Evolutionary conservation across 1,140 invertebrate species (phyloP), one percentile per base, ranked within the genome.

Genomic region (Dryas iulia): DNA sequence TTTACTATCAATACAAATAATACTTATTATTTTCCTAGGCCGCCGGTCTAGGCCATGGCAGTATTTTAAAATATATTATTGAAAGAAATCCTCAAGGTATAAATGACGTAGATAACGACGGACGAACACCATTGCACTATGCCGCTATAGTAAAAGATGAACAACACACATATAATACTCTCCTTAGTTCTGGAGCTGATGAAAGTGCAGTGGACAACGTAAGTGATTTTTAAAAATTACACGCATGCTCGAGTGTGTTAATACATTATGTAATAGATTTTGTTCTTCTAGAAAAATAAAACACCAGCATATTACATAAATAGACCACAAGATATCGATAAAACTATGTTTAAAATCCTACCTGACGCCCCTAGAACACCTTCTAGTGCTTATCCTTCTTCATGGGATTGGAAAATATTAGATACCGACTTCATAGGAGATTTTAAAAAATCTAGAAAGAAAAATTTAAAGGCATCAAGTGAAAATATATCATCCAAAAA

Each of bases 51-150:
- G 96, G 96, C 0, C 94, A 95, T 73, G 84, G 93, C 28, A 94
- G 95, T 59, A 94, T 97, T 23, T 93, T 95, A 0, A 93, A 96
- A 67, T 96, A 95, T 84, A 95, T 98, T 23, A 84, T 97, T 0
- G 93, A 94, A 30, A 94, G 94, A 70, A 95, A 94, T 76, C 95
- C 96, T n/a, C 90, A 94, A 77, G 94, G 95, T 10, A 90, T 96
- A 1, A 93, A 94, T 30, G 93, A 94, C 5, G 90, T 92, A 28
- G 97, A 98, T 82, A 95, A 95, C 69, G 96, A 97, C 64, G 97
- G 97, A 14, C 94, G 97, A 72, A 98, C 97, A 2, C 95, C 98
- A 0, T 86, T 99, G 30, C 98, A 99, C 92, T 99, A 97, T 77
- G 96, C 98, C 0, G 96, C 97, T 3, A 93, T 94, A 10, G 89